A percentile compares a stretch with the other conserved stretches of the same genome.
phyloP scores from a whole-genome alignment of 2,113 vertebrate species.

The Centropristis striata region DNA sequence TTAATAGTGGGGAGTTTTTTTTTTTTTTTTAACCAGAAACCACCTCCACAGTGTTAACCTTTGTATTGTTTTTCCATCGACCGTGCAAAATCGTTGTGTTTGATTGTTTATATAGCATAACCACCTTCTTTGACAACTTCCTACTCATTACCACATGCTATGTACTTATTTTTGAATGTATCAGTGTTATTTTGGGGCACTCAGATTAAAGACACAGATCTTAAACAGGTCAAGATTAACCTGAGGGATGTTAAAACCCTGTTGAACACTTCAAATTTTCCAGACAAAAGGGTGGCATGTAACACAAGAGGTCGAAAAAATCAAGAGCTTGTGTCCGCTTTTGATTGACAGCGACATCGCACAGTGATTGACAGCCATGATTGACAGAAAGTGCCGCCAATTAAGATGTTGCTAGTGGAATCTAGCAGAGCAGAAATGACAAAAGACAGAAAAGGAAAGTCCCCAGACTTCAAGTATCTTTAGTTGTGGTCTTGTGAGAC shows the following conservation, averaged over 20 bases:
- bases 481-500: neutral
- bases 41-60: neutral
- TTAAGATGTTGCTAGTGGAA: constrained; percentile 22
- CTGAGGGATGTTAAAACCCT: neutral
- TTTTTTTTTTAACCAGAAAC: constrained; percentile 11
- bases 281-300: constrained; percentile 1
- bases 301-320: constrained; percentile 18
- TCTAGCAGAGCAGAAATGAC: constrained; percentile 17
- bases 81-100: too few species aligned
- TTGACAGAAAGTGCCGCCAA: constrained; percentile 24
- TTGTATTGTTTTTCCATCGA: too few species aligned
- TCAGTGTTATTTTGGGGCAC: too few species aligned
- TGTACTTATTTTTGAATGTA: too few species aligned
- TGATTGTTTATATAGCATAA: too few species aligned
- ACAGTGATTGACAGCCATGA: constrained; percentile 6
- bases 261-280: constrained; percentile 20
- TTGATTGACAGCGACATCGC: constrained; percentile 27
- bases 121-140: too few species aligned
- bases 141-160: too few species aligned
- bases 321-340: constrained; percentile 6
- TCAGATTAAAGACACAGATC: too few species aligned
- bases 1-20: neutral
- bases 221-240: too few species aligned
- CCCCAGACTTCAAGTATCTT: constrained; percentile 9
- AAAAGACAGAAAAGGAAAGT: constrained; percentile 3